Base-by-base conservation (phyloP, 2,888 invertebrate species). In the Drepanosiphum platanoidis region DNA sequence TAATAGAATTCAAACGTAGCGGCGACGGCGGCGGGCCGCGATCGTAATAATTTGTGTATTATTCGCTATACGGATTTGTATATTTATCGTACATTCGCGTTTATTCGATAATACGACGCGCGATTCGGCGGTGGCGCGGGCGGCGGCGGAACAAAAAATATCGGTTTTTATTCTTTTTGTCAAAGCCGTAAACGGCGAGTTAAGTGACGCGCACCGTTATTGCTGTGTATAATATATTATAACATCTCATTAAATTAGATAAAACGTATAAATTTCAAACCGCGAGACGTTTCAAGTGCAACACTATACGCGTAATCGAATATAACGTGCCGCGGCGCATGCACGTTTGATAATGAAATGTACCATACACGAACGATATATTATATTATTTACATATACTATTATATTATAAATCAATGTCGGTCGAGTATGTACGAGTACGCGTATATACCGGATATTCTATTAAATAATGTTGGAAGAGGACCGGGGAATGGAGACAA, bases 251-350 rank as follows among this genome's bases (percentile, higher is more conserved):
- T n/a, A n/a, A n/a, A n/a, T n/a, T n/a, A n/a, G n/a, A n/a, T n/a
- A n/a, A n/a, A n/a, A n/a, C n/a, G n/a, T n/a, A 58, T 42, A 15
- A 5, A 58, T 34, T 34, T 75, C 32, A 34, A 32, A 58, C n/a
- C 34, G n/a, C 34, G 52, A 32, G n/a, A 58, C 22, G 22, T 52
- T 5, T 52, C 58, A n/a, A n/a, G 27, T 52, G 22, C 18, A 22
- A 34, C n/a, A n/a, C n/a, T n/a, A n/a, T n/a, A n/a, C n/a, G n/a
- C n/a, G 52, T 77, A 61, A 58, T 75, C 22, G 5, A 61, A 77
- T 61, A 61, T 22, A 52, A 77, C n/a, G n/a, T n/a, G n/a, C 30
- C 58, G 9, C 15, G 52, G 1, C 42, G 11, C 42, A 9, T 27
- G 18, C 58, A 18, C n/a, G n/a, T n/a, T n/a, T 18, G 58, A 36